Conservation (phyloP, 2,888 invertebrate species). For the Tenthredo scrophulariae region DNA sequence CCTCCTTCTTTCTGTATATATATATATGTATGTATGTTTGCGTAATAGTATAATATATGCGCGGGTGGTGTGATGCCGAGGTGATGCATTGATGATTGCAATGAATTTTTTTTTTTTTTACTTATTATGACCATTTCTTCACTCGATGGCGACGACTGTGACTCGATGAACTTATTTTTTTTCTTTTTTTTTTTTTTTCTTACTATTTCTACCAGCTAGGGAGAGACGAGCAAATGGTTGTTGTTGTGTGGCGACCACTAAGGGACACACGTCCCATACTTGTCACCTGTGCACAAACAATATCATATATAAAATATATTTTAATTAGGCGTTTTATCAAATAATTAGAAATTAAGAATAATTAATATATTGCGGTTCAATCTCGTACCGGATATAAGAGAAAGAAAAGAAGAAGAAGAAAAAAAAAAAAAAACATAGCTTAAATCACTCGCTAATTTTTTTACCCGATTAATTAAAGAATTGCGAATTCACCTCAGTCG, state of each 20-base stretch:
- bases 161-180: conserved; percentile 33
- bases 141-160: conserved; percentile 21
- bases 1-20: neutral
- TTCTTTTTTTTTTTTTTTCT: conserved; percentile 49
- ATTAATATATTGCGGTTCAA: too few relatives aligned
- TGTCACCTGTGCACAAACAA: conserved; percentile 68
- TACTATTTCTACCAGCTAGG: conserved; percentile 62
- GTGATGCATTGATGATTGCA: conserved; percentile 36
- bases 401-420: too few relatives aligned
- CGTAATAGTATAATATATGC: conserved; percentile 29
- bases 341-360: too few relatives aligned
- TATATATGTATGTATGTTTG: neutral
- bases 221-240: conserved; percentile 71
- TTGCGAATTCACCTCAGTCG: conserved; percentile 64
- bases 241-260: conserved; percentile 67
- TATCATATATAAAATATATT: neutral
- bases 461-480: neutral
- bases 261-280: conserved; percentile 69
- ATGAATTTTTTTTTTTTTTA: conserved; percentile 7
- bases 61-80: conserved; percentile 42
- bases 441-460: neutral
- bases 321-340: too few relatives aligned
- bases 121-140: conserved; percentile 32
- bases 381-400: too few relatives aligned
- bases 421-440: neutral